Conservation (phyloP, 1,140 invertebrate species). For the Pseudomyrmex sp. region DNA sequence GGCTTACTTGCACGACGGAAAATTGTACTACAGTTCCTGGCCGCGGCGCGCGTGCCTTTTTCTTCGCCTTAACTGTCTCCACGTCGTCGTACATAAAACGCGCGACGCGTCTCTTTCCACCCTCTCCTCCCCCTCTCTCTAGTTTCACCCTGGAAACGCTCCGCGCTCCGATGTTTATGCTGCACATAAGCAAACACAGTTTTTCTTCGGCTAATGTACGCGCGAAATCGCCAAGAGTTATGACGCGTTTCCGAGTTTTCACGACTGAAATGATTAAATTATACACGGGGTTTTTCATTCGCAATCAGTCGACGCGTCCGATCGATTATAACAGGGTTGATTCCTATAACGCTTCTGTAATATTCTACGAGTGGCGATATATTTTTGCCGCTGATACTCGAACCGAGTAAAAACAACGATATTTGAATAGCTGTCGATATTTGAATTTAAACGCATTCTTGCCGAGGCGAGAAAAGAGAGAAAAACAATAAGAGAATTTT, state of each 20-base stretch:
- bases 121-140: background rate
- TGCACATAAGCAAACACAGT: conserved; percentile 55
- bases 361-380: background rate
- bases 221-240: conserved; percentile 55
- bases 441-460: too few species aligned
- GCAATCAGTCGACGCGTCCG: background rate
- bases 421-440: too few species aligned
- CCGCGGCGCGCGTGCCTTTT: conserved; percentile 57
- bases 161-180: conserved; percentile 52
- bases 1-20: conserved; percentile 78
- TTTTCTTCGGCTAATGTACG: conserved; percentile 63
- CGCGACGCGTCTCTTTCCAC: conserved; percentile 5
- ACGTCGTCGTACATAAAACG: conserved; percentile 57
- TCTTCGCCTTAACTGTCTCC: conserved; percentile 67
- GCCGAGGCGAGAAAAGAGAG: too few species aligned
- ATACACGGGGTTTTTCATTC: conserved; percentile 15
- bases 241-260: conserved; percentile 37
- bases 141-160: conserved; percentile 17
- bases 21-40: conserved; percentile 73
- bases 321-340: background rate
- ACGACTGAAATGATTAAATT: conserved; percentile 48
- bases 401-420: too few species aligned
- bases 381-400: background rate
- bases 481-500: too few species aligned
- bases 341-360: background rate